phyloP scores from a whole-genome alignment of 2,113 vertebrate genomes.

The Pimephales promelas region DNA sequence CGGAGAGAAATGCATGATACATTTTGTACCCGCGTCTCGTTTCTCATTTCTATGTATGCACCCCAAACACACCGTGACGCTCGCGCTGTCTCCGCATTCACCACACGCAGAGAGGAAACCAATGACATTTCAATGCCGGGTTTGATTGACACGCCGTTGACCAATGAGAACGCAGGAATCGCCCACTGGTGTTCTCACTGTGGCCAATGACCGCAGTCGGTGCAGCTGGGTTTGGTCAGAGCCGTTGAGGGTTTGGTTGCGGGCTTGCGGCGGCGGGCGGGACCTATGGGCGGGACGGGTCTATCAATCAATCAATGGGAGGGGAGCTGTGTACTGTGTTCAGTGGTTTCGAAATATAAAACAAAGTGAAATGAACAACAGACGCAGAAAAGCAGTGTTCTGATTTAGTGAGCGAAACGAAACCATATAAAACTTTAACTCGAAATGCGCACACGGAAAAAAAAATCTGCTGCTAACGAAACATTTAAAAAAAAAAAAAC shows the following conservation, averaged over 20 bases:
- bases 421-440: neutral
- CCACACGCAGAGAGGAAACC: neutral
- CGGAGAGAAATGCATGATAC: neutral
- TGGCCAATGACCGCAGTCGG: neutral
- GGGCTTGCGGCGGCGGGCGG: neutral
- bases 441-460: neutral
- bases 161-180: slow-evolving; percentile 14
- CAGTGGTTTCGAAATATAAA: neutral
- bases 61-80: slow-evolving; percentile 18
- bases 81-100: slow-evolving; percentile 25
- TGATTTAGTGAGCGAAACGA: neutral
- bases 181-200: neutral
- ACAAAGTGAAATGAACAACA: neutral
- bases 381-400: neutral
- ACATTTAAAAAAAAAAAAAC: no score
- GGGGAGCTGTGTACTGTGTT: neutral
- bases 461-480: neutral
- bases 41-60: neutral
- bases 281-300: neutral
- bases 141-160: neutral
- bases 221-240: slow-evolving; percentile 3
- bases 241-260: no score
- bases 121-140: neutral
- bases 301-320: no score
- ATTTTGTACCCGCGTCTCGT: slow-evolving; percentile 14